Percentiles rank a stretch among this genome's conserved stretches.
These are phyloP conservation scores for Odontamblyopus rebecca DNA, from an alignment of 2,797 vertebrate genomes.

Conservation along the genomic window DNA sequence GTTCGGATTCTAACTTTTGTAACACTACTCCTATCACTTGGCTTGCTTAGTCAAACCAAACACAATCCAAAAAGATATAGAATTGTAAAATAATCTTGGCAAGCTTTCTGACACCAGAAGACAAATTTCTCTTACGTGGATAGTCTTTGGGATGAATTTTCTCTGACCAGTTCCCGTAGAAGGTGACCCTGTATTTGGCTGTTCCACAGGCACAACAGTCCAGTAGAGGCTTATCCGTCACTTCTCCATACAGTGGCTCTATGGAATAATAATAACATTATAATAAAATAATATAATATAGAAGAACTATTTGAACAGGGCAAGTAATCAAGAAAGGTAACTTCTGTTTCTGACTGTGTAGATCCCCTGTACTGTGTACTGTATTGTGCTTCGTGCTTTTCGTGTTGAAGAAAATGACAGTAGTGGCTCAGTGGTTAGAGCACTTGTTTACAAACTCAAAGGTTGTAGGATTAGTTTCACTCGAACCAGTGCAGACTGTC, in stretches of 20 bases:
- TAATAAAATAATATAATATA: conserved; percentile 7
- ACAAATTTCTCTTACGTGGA: conserved; percentile 84
- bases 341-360: not conserved
- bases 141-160: conserved; percentile 96
- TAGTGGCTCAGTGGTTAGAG: no score
- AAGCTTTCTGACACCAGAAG: not conserved
- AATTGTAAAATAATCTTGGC: not conserved
- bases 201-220: conserved; percentile 97
- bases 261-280: not conserved
- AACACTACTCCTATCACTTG: not conserved
- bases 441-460: no score
- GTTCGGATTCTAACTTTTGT: not conserved
- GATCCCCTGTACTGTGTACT: no score
- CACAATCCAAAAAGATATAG: not conserved
- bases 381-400: not conserved
- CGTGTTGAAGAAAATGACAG: not conserved
- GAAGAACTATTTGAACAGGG: conserved; percentile 17
- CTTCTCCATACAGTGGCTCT: conserved; percentile 73
- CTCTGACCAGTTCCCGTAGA: conserved; percentile 98
- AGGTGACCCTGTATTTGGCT: conserved; percentile 96
- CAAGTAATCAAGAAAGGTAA: not conserved
- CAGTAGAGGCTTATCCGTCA: conserved; percentile 85
- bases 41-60: not conserved
- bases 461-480: no score
- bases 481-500: not conserved